These are phyloP conservation scores for Montipora foliosa DNA, from an alignment of 64 coral and sea anemone genomes.

Conservation along the genomic window DNA sequence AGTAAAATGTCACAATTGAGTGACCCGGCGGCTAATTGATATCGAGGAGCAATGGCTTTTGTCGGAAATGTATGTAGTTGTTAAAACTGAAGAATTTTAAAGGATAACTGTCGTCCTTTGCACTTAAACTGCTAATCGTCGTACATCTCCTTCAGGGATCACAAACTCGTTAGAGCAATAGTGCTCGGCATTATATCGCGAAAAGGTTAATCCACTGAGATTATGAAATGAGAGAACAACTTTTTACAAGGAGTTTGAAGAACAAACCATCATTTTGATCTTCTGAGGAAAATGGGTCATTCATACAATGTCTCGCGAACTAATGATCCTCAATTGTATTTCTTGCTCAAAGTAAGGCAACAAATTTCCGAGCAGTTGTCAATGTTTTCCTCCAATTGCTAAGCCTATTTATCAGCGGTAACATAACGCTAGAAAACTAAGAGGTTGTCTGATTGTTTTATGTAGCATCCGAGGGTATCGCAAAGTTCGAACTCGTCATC, in stretches of 20 bases:
- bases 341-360: background rate
- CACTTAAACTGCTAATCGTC: background rate
- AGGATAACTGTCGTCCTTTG: background rate
- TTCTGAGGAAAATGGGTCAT: background rate
- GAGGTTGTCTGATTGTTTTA: background rate
- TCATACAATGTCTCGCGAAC: background rate
- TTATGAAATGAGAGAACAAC: background rate
- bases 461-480: too few relatives aligned
- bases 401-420: background rate
- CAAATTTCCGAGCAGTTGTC: background rate
- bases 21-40: background rate
- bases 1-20: background rate
- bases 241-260: too few relatives aligned
- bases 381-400: background rate
- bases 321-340: background rate
- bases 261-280: background rate
- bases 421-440: background rate
- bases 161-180: background rate
- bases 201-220: background rate
- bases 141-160: background rate
- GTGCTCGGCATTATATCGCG: background rate
- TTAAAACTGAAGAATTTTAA: background rate
- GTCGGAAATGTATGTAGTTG: background rate
- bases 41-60: background rate
- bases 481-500: too few relatives aligned